A percentile compares a stretch with the other conserved stretches of the same genome.
Evolutionary conservation across 2,797 vertebrate species (phyloP).

Genomic region (Sebastes dallii): DNA sequence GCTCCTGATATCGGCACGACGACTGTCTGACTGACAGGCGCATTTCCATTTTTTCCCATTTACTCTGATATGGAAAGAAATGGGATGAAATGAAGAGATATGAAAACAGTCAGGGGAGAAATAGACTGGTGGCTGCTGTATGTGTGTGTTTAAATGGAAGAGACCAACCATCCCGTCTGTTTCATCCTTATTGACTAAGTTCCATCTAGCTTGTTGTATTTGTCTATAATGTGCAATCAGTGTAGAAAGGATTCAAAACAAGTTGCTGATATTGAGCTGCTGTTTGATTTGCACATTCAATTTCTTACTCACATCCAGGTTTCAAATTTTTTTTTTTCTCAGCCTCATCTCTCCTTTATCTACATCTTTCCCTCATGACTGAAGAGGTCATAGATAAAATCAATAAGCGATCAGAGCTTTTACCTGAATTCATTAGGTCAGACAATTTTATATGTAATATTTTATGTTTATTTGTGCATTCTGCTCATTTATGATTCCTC

Average conservation of each 20-base stretch:
- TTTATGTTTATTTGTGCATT: neutral
- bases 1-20: slow-evolving; percentile 17
- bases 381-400: neutral
- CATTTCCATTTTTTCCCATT: slow-evolving; percentile 72
- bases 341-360: neutral
- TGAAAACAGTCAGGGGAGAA: slow-evolving; percentile 36
- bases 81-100: slow-evolving; percentile 56
- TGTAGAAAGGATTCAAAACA: slow-evolving; percentile 51
- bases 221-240: slow-evolving; percentile 61
- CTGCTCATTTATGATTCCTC: neutral
- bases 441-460: neutral
- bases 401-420: neutral
- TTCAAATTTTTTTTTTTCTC: neutral
- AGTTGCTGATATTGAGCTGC: slow-evolving; percentile 59
- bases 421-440: neutral
- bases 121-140: slow-evolving; percentile 16
- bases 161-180: slow-evolving; percentile 25
- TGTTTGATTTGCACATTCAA: slow-evolving; percentile 56
- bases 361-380: slow-evolving; percentile 13
- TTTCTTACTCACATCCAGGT: slow-evolving; percentile 24
- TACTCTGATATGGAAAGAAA: slow-evolving; percentile 57
- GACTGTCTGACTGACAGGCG: slow-evolving; percentile 51
- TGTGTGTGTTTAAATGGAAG: slow-evolving; percentile 43
- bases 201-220: slow-evolving; percentile 50
- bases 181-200: slow-evolving; percentile 44